Evolutionary conservation across 2,888 invertebrate genomes (phyloP).

Genomic region (Noctua fimbriata): DNA sequence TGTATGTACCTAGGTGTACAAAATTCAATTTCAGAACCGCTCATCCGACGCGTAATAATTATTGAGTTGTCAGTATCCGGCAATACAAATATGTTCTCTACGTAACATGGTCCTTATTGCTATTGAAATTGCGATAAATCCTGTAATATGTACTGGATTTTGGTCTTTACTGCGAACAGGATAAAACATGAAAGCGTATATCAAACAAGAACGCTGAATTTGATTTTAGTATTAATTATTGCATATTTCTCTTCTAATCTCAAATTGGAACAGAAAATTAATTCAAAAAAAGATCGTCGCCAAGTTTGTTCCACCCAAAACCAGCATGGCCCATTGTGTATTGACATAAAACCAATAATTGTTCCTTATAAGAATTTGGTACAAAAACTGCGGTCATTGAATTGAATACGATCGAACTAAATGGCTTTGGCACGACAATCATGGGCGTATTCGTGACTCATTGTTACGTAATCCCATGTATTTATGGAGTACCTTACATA

Average conservation of each 20-base stretch:
- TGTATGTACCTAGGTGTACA: background rate
- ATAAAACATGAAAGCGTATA: conserved; percentile 7
- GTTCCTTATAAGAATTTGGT: conserved; percentile 50
- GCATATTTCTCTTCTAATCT: background rate
- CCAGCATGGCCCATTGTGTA: conserved; percentile 21
- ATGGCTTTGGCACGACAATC: conserved; percentile 49
- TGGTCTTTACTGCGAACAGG: background rate
- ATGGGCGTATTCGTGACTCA: conserved; percentile 51
- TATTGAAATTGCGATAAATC: conserved; percentile 36
- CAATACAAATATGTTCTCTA: conserved; percentile 44
- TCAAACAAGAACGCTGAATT: background rate
- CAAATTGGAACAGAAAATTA: conserved; percentile 22
- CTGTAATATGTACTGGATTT: conserved; percentile 2
- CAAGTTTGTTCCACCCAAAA: conserved; percentile 12
- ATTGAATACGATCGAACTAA: conserved; percentile 45
- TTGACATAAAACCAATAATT: conserved; percentile 26
- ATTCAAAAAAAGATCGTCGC: background rate
- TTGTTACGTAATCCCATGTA: conserved; percentile 22
- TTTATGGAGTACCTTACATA: conserved; percentile 17
- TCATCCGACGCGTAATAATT: conserved; percentile 43
- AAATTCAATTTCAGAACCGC: conserved; percentile 50
- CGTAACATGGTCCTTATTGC: conserved; percentile 17
- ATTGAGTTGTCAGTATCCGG: conserved; percentile 57
- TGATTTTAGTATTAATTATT: conserved; percentile 8
- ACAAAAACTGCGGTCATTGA: conserved; percentile 46